These are phyloP conservation scores for Drosophila anomalata DNA, from an alignment of 2,888 invertebrate species.

Conservation along the genomic window DNA sequence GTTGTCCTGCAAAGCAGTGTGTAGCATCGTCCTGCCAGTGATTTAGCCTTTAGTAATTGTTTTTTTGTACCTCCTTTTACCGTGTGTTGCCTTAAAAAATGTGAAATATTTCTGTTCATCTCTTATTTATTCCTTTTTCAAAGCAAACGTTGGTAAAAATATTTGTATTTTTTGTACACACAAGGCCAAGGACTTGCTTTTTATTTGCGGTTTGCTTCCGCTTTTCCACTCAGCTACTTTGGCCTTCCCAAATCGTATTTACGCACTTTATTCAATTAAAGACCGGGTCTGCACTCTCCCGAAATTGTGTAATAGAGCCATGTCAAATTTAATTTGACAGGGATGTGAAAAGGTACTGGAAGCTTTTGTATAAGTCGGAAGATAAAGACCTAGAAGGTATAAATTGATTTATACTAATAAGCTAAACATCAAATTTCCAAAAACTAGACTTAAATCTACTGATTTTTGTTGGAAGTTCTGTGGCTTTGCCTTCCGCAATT, in stretches of 20 bases:
- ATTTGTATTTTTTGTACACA: conserved; percentile 48
- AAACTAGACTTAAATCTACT: neutral
- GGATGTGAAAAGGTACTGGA: conserved; percentile 48
- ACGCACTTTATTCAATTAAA: conserved; percentile 70
- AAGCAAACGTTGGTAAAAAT: conserved; percentile 37
- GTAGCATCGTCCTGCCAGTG: conserved; percentile 36
- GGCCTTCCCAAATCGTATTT: conserved; percentile 59
- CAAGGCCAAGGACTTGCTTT: conserved; percentile 7
- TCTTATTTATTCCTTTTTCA: conserved; percentile 12
- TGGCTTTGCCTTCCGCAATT: neutral
- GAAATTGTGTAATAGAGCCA: conserved; percentile 63
- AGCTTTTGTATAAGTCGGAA: conserved; percentile 8
- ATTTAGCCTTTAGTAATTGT: conserved; percentile 53
- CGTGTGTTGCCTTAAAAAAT: conserved; percentile 38
- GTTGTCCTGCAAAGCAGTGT: conserved; percentile 42
- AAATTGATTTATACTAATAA: conserved; percentile 22
- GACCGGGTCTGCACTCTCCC: conserved; percentile 20
- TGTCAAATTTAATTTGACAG: conserved; percentile 64
- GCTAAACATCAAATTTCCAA: conserved; percentile 1
- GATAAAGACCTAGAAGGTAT: conserved; percentile 9
- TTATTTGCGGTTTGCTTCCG: conserved; percentile 39
- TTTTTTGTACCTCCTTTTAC: conserved; percentile 49
- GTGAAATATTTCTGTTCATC: conserved; percentile 38
- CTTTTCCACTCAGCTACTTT: conserved; percentile 26
- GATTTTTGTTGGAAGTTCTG: neutral